Evolutionary conservation across 2,888 invertebrate genomes (phyloP).

Genomic region (Cheilosia vulpina): DNA sequence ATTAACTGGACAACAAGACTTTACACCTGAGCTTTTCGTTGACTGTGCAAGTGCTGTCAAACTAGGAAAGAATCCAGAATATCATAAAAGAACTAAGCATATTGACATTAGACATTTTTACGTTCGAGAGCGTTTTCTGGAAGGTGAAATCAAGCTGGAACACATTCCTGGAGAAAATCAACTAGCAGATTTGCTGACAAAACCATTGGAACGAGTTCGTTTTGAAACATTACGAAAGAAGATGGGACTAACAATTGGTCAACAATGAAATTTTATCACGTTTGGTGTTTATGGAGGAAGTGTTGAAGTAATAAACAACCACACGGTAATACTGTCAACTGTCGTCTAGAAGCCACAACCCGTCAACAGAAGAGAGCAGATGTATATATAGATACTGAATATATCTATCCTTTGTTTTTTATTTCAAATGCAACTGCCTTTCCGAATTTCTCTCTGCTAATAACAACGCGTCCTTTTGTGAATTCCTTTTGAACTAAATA

Average conservation of each 20-base stretch:
- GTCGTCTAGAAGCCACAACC: too few species aligned
- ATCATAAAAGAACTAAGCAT: constrained; percentile 9
- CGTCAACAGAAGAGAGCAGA: too few species aligned
- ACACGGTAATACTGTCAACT: background rate
- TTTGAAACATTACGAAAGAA: constrained; percentile 3
- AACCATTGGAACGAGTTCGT: constrained; percentile 2
- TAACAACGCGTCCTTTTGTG: too few species aligned
- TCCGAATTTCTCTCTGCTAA: too few species aligned
- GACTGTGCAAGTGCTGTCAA: constrained; percentile 22
- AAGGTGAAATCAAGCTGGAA: constrained; percentile 11
- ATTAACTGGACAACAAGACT: constrained; percentile 14
- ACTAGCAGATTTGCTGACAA: constrained; percentile 9
- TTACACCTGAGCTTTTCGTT: constrained; percentile 1
- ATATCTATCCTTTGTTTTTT: too few species aligned
- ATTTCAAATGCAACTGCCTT: too few species aligned
- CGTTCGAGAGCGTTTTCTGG: constrained; percentile 20
- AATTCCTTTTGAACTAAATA: too few species aligned
- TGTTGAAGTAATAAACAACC: background rate
- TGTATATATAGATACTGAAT: too few species aligned
- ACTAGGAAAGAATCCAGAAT: constrained; percentile 18
- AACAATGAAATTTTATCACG: background rate
- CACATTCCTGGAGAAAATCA: constrained; percentile 14
- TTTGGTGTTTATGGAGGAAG: constrained; percentile 2
- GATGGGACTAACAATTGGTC: background rate
- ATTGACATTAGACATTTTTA: constrained; percentile 6